phyloP scores from a whole-genome alignment of 2,888 invertebrate genomes.

The Laothoe populi region DNA sequence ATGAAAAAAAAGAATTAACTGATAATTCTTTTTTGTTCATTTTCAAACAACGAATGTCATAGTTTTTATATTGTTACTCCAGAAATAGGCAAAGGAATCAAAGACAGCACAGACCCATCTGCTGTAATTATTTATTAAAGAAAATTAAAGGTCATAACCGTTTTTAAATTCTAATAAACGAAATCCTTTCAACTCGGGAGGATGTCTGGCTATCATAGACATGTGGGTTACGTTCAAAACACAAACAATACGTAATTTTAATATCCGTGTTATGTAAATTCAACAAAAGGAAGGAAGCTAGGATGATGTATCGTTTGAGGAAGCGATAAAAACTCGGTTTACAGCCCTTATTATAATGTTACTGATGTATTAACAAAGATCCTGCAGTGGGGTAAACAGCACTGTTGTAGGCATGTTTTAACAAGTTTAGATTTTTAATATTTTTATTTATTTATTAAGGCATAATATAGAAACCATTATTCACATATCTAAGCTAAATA shows the following conservation, averaged over 20 bases:
- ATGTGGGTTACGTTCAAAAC: slow-evolving; percentile 16
- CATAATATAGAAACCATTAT: too few species aligned
- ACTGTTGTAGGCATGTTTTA: background rate
- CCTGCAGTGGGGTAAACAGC: slow-evolving; percentile 12
- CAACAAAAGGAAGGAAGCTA: slow-evolving; percentile 53
- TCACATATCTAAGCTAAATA: too few species aligned
- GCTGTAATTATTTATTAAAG: slow-evolving; percentile 13
- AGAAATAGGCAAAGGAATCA: background rate
- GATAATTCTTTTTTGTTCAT: too few species aligned
- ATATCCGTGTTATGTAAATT: slow-evolving; percentile 29
- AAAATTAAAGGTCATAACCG: slow-evolving; percentile 14
- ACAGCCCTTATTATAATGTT: slow-evolving; percentile 44
- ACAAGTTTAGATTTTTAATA: too few species aligned
- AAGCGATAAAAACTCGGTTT: slow-evolving; percentile 53
- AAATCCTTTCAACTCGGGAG: slow-evolving; percentile 1
- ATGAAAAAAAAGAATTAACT: too few species aligned
- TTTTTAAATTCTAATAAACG: slow-evolving; percentile 10
- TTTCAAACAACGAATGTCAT: too few species aligned
- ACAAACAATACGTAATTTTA: slow-evolving; percentile 19
- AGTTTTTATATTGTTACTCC: background rate
- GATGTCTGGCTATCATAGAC: slow-evolving; percentile 12
- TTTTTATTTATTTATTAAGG: too few species aligned
- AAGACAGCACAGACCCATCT: background rate
- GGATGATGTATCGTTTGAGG: slow-evolving; percentile 34
- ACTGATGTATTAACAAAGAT: slow-evolving; percentile 43